Conservation (phyloP, 1,140 invertebrate species). For the Heliconius nattereri region DNA sequence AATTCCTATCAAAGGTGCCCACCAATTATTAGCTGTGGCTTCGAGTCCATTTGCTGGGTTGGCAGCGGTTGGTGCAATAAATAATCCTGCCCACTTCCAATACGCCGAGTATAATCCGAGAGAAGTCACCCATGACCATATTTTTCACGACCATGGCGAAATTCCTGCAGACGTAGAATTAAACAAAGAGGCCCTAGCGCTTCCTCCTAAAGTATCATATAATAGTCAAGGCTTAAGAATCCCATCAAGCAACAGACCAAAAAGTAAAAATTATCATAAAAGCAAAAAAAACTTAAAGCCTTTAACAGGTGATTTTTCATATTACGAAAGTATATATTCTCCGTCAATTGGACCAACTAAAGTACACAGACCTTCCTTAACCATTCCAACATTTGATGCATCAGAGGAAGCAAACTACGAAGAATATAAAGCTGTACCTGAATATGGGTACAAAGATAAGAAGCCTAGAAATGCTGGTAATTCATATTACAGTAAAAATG, state of each 20-base stretch:
- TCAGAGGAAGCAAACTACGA: slow-evolving; percentile 47
- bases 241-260: slow-evolving; percentile 46
- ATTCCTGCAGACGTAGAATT: slow-evolving; percentile 65
- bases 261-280: slow-evolving; percentile 55
- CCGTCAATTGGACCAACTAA: slow-evolving; percentile 52
- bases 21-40: slow-evolving; percentile 57
- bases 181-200: slow-evolving; percentile 56
- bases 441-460: slow-evolving; percentile 57
- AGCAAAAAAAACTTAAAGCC: slow-evolving; percentile 54
- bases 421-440: slow-evolving; percentile 56
- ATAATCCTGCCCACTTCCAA: slow-evolving; percentile 65
- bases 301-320: slow-evolving; percentile 58
- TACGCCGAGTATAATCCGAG: slow-evolving; percentile 73
- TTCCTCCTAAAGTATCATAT: slow-evolving; percentile 68
- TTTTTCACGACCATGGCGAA: slow-evolving; percentile 79
- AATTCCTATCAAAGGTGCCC: slow-evolving; percentile 55
- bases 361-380: slow-evolving; percentile 43
- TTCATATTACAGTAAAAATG: slow-evolving; percentile 54
- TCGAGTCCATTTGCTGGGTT: slow-evolving; percentile 53
- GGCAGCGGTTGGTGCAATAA: slow-evolving; percentile 57
- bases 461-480: slow-evolving; percentile 51
- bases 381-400: slow-evolving; percentile 48
- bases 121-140: slow-evolving; percentile 77
- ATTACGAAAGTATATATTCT: slow-evolving; percentile 70
- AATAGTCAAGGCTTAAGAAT: slow-evolving; percentile 66